A percentile compares a stretch with the other conserved stretches of the same genome.
These are phyloP conservation scores for Oncorhynchus nerka DNA, from an alignment of 2,113 vertebrate genomes.

Conservation along the genomic window DNA sequence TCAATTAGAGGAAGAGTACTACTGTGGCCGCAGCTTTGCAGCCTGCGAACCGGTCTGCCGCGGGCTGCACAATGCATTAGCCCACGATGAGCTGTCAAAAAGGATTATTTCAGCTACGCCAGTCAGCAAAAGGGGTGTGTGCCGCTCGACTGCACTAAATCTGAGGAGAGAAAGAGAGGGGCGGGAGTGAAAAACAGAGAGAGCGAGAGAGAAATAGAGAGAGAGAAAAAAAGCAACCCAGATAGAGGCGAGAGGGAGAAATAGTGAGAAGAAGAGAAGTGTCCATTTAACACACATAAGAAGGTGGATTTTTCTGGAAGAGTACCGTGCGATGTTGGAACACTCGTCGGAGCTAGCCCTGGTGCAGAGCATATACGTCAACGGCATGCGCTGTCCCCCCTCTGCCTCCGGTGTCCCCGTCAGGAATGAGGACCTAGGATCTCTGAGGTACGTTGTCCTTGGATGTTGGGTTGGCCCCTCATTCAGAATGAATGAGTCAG, in stretches of 20 bases:
- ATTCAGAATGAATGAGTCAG: constrained; percentile 58
- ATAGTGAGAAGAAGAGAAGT: constrained; percentile 67
- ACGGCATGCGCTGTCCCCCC: constrained; percentile 98
- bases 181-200: constrained; percentile 30
- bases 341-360: constrained; percentile 94
- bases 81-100: constrained; percentile 94
- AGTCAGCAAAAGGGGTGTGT: constrained; percentile 86
- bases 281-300: constrained; percentile 76
- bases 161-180: constrained; percentile 66
- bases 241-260: constrained; percentile 33
- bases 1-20: constrained; percentile 64
- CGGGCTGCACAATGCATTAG: constrained; percentile 87
- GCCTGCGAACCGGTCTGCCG: constrained; percentile 79
- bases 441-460: constrained; percentile 86
- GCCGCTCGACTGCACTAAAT: constrained; percentile 86
- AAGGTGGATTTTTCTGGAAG: constrained; percentile 80
- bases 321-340: constrained; percentile 89
- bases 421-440: constrained; percentile 92
- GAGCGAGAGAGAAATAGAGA: constrained; percentile 59
- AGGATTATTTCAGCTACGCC: constrained; percentile 96
- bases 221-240: constrained; percentile 57
- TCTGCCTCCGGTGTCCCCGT: constrained; percentile 89
- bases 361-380: constrained; percentile 94
- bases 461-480: constrained; percentile 46
- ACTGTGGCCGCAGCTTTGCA: constrained; percentile 50